Conservation (phyloP, 2,113 vertebrate genomes). For the Cromileptes altivelis region DNA sequence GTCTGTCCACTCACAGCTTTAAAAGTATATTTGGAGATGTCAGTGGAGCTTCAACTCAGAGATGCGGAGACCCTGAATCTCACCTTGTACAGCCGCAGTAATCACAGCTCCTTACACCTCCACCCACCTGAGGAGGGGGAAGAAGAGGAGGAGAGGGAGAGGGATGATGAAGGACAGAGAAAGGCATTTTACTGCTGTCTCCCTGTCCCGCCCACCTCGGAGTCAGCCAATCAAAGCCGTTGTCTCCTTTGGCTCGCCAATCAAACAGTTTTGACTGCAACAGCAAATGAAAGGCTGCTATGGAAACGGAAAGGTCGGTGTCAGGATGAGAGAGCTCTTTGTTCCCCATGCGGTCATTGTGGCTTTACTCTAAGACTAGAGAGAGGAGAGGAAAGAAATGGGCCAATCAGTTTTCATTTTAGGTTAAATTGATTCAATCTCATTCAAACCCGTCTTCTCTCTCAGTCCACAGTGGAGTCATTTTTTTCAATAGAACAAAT, state of each 20-base stretch:
- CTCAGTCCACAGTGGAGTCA: conserved; percentile 18
- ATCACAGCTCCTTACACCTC: conserved; percentile 51
- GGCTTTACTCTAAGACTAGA: conserved; percentile 21
- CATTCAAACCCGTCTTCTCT: conserved; percentile 12
- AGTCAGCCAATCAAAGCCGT: conserved; percentile 55
- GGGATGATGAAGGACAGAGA: conserved; percentile 16
- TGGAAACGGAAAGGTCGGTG: conserved; percentile 75
- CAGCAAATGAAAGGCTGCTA: conserved; percentile 51
- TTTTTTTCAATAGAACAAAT: conserved; percentile 51
- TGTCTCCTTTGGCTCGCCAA: conserved; percentile 76
- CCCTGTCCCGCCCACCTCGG: conserved; percentile 17
- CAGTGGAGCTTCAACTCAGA: conserved; percentile 49
- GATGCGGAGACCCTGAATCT: conserved; percentile 43
- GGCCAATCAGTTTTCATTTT: conserved; percentile 53
- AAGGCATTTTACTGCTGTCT: conserved; percentile 72
- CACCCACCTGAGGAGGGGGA: conserved; percentile 44
- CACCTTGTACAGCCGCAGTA: conserved; percentile 54
- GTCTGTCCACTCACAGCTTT: conserved; percentile 24
- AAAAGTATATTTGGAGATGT: conserved; percentile 44
- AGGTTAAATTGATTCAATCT: conserved; percentile 15
- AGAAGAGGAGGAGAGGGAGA: background rate
- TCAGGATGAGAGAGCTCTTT: conserved; percentile 32
- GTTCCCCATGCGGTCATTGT: conserved; percentile 21
- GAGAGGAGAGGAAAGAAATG: conserved; percentile 21
- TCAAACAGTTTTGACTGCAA: conserved; percentile 55